Evolutionary conservation across 2,797 vertebrate genomes (phyloP), one percentile per base, ranked within the genome.

Genomic region (Eulemur coronatus): DNA sequence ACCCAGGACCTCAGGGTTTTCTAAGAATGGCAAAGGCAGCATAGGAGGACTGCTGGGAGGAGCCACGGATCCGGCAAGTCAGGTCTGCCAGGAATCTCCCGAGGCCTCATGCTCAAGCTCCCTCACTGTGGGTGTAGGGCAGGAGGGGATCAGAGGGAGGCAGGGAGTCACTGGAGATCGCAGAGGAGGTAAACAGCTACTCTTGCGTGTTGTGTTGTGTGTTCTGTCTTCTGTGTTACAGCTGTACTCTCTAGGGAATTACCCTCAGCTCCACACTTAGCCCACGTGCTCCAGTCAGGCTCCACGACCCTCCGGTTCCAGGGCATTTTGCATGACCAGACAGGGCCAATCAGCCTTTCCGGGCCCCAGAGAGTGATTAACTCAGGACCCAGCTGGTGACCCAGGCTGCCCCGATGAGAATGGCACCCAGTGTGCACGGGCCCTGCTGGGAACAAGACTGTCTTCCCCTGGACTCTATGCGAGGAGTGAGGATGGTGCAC

Each of bases 31-130:
- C 6, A 15, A 76, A 22, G 46, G 41, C 24, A 22, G 0, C 3
- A 2, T 2, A 5, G 41, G 41, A 46, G n/a, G 26, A 33, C 0
- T 5, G 0, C 26, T 0, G 2, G 61, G 9, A 55, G 50, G 76
- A 80, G 48, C 11, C 76, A 10, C 0, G 33, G 52, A 28, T 33
- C 10, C 4, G 24, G 35, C 0, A 22, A n/a, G 17, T 30, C 14
- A 2, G 26, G 18, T 7, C 48, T 63, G 22, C 33, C 15, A 24
- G 63, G 41, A 57, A 33, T 2, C 9, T 52, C 0, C 0, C 52
- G 15, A 50, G 14, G 18, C 67, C 41, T 22, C 1, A 10, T 26
- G 17, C 18, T 41, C 35, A 43, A 20, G 46, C 1, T 82, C 10
- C 22, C 15, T 80, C 15, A 15, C 4, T 24, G 17, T 70, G 8